phyloP scores from a whole-genome alignment of 2,113 vertebrate species.

The Gallinago paraguaiae region DNA sequence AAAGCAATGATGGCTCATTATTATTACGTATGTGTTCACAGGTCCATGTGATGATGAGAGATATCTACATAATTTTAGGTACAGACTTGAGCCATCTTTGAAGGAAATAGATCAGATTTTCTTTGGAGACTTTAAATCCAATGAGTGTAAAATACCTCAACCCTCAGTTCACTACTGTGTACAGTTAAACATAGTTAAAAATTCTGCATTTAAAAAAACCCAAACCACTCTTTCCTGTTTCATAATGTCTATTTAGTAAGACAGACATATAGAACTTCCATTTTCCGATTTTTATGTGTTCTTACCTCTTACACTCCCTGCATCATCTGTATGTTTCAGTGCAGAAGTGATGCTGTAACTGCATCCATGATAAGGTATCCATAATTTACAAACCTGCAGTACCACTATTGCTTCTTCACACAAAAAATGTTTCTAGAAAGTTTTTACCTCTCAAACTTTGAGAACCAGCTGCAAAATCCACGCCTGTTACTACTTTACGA shows the following conservation, averaged over 20 bases:
- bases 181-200: not conserved
- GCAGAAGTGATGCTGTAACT: not conserved
- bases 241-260: not conserved
- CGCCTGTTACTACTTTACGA: not conserved
- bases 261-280: not conserved
- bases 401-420: not conserved
- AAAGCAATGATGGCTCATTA: not conserved
- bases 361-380: not conserved
- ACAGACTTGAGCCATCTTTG: not conserved
- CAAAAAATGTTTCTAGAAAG: not conserved
- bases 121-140: not conserved
- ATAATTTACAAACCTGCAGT: not conserved
- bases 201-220: not conserved
- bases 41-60: not conserved
- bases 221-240: not conserved
- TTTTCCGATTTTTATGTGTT: not conserved
- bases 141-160: not conserved
- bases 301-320: not conserved
- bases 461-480: not conserved
- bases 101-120: not conserved
- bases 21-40: not conserved
- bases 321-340: not conserved
- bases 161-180: not conserved
- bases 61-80: not conserved
- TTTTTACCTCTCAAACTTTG: not conserved